These are phyloP conservation scores for Hemistola chrysoprasaria DNA, from an alignment of 2,888 invertebrate genomes.

Conservation along the genomic window DNA sequence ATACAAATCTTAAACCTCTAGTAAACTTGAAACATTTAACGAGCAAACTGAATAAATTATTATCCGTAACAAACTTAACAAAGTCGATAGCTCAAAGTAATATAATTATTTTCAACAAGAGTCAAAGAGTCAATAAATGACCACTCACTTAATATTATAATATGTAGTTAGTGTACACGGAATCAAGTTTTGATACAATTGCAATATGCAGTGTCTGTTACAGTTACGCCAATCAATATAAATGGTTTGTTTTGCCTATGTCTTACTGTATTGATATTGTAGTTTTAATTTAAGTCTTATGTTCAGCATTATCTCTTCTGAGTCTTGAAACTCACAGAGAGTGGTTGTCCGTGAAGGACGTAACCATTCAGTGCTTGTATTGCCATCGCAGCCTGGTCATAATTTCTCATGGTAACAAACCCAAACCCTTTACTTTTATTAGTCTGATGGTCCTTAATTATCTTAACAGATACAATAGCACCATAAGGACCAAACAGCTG, in stretches of 20 bases:
- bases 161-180: constrained; percentile 56
- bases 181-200: constrained; percentile 55
- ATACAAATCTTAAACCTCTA: constrained; percentile 79
- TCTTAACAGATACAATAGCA: constrained; percentile 81
- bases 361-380: constrained; percentile 79
- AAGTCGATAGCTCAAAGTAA: constrained; percentile 81
- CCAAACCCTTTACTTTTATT: constrained; percentile 81
- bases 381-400: constrained; percentile 80
- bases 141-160: constrained; percentile 49
- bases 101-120: constrained; percentile 77
- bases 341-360: constrained; percentile 71
- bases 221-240: constrained; percentile 69
- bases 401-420: constrained; percentile 80
- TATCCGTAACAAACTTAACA: constrained; percentile 82
- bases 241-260: constrained; percentile 63
- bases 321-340: constrained; percentile 80
- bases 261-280: constrained; percentile 79
- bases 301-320: constrained; percentile 80
- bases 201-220: constrained; percentile 52
- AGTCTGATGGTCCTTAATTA: constrained; percentile 79
- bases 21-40: constrained; percentile 82
- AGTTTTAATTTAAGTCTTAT: constrained; percentile 58
- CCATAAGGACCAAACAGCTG: constrained; percentile 81
- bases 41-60: constrained; percentile 82
- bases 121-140: too few relatives aligned